A percentile compares a stretch with the other conserved stretches of the same genome.
Evolutionary conservation across 2,888 invertebrate genomes (phyloP).

Genomic region (Chrysina gloriosa): DNA sequence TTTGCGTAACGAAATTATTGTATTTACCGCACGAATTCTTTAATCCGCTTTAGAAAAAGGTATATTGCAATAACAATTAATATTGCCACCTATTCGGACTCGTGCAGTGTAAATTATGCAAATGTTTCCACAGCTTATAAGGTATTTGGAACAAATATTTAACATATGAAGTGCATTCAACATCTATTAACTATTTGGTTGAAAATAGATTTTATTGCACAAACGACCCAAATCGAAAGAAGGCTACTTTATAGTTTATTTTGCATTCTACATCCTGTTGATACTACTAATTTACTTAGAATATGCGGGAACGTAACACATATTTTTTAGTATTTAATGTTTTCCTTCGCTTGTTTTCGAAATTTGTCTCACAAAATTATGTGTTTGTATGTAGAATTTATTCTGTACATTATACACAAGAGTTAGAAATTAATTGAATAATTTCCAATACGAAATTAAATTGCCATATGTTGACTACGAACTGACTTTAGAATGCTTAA

Average conservation of each 20-base stretch:
- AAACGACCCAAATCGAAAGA: conserved; percentile 21
- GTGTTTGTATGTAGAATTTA: not conserved
- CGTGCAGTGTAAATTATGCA: conserved; percentile 14
- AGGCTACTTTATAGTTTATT: conserved; percentile 3
- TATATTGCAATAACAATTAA: conserved; percentile 8
- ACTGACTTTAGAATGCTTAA: too few species aligned
- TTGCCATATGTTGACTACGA: too few species aligned
- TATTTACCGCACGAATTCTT: conserved; percentile 8
- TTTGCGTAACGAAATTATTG: conserved; percentile 15
- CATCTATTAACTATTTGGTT: conserved; percentile 7
- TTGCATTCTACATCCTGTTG: not conserved
- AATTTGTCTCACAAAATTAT: not conserved
- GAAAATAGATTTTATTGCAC: conserved; percentile 1
- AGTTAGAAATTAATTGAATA: too few species aligned
- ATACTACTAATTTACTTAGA: not conserved
- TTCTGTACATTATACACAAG: not conserved
- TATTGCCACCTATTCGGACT: not conserved
- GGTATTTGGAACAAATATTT: conserved; percentile 24
- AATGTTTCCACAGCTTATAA: not conserved
- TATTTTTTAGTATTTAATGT: not conserved
- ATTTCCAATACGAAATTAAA: too few species aligned
- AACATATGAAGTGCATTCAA: conserved; percentile 7
- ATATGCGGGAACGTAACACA: not conserved
- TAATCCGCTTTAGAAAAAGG: not conserved
- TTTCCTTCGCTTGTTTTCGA: not conserved